These are phyloP conservation scores for Alectura lathami DNA, from an alignment of 2,113 vertebrate genomes.

Conservation along the genomic window DNA sequence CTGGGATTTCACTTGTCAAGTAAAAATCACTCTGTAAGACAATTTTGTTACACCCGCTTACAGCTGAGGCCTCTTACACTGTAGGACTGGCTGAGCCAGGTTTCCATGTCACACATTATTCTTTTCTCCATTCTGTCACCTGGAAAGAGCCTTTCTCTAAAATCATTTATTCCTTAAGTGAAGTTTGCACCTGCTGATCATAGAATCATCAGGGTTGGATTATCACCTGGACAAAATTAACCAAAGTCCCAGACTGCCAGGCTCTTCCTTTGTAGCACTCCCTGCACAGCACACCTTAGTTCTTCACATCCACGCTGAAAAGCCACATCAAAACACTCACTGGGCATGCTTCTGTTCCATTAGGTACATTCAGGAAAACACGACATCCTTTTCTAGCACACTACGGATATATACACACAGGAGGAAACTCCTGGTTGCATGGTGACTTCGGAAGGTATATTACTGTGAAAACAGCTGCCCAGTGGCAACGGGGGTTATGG, in stretches of 20 bases:
- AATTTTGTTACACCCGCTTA: neutral
- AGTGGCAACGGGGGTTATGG: neutral
- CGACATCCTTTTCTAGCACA: neutral
- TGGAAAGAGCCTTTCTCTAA: neutral
- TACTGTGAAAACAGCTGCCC: slow-evolving; percentile 33
- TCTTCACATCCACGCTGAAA: neutral
- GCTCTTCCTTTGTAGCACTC: neutral
- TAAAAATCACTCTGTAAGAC: neutral
- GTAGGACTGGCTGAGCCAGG: neutral
- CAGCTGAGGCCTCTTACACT: neutral
- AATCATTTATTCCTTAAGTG: neutral
- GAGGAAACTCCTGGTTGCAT: neutral
- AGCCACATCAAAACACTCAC: neutral
- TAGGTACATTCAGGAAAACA: neutral
- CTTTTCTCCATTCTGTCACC: neutral
- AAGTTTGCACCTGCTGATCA: no score
- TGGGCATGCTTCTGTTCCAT: neutral
- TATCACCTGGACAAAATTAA: neutral
- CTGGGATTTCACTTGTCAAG: neutral
- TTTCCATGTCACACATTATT: neutral
- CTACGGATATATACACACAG: neutral
- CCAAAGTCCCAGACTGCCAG: neutral
- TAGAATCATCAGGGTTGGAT: no score
- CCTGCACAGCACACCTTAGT: neutral
- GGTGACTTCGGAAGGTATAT: slow-evolving; percentile 3